phyloP scores from a whole-genome alignment of 2,797 vertebrate genomes.

The Anguilla megastoma region DNA sequence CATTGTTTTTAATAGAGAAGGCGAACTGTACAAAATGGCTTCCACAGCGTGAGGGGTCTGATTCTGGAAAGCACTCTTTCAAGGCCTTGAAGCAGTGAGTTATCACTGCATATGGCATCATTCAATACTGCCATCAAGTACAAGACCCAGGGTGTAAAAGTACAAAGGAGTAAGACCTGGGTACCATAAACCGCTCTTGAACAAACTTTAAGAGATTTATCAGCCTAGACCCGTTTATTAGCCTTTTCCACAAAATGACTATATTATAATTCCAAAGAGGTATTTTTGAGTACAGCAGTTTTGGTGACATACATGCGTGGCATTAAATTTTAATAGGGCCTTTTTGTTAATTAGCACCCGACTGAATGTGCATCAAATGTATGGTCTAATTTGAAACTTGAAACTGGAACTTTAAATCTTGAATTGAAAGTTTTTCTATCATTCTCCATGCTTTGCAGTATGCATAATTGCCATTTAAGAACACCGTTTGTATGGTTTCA shows the following conservation, averaged over 20 bases:
- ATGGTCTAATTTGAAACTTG: neutral
- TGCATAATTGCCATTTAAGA: neutral
- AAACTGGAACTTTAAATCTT: neutral
- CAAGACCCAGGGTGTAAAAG: neutral
- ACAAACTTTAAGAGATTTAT: neutral
- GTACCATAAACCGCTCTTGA: neutral
- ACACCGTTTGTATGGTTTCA: neutral
- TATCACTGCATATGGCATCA: neutral
- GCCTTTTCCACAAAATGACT: neutral
- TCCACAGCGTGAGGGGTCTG: neutral
- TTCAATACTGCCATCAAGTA: neutral
- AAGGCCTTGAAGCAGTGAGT: neutral
- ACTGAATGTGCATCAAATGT: neutral
- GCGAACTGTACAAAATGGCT: no score
- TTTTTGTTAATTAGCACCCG: no score
- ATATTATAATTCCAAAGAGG: neutral
- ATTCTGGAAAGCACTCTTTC: neutral
- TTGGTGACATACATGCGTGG: neutral
- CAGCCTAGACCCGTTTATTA: neutral
- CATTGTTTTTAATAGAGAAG: no score
- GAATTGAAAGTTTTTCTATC: neutral
- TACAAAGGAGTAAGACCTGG: neutral
- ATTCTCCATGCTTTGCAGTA: neutral
- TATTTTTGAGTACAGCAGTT: neutral
- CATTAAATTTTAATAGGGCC: neutral